Conservation (phyloP, 2,888 invertebrate genomes). For the Eristalinus sepulchralis region DNA sequence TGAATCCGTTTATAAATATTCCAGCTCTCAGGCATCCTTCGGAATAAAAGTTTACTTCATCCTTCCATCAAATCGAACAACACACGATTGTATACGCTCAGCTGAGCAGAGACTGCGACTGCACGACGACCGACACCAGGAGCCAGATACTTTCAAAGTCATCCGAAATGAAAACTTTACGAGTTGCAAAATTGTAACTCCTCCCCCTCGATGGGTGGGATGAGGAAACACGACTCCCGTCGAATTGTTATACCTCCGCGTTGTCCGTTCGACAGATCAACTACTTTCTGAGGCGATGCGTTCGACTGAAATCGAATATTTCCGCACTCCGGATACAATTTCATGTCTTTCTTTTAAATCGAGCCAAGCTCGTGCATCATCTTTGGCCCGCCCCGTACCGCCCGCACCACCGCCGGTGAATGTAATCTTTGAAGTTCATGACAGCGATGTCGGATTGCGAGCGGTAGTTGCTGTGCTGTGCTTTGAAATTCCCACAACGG, state of each 20-base stretch:
- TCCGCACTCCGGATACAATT: conserved; percentile 65
- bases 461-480: conserved; percentile 1
- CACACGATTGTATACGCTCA: background rate
- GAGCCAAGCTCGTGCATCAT: background rate
- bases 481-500: background rate
- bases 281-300: conserved; percentile 58
- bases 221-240: conserved; percentile 37
- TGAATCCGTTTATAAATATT: background rate
- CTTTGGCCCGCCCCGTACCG: background rate
- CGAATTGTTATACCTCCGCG: conserved; percentile 52
- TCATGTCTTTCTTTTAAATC: conserved; percentile 34
- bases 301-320: conserved; percentile 62
- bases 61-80: conserved; percentile 21
- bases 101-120: background rate
- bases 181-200: conserved; percentile 44
- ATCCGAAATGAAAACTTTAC: conserved; percentile 52
- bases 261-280: conserved; percentile 64
- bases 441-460: conserved; percentile 46
- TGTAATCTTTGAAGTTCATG: conserved; percentile 66
- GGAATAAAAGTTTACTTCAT: conserved; percentile 26
- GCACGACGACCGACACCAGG: background rate
- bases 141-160: conserved; percentile 40
- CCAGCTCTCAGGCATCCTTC: conserved; percentile 1
- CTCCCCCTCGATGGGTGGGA: background rate
- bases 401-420: background rate